phyloP scores from a whole-genome alignment of 30 jellyfish, hydroid and myxozoan genomes.

The Catostylus mosaicus region DNA sequence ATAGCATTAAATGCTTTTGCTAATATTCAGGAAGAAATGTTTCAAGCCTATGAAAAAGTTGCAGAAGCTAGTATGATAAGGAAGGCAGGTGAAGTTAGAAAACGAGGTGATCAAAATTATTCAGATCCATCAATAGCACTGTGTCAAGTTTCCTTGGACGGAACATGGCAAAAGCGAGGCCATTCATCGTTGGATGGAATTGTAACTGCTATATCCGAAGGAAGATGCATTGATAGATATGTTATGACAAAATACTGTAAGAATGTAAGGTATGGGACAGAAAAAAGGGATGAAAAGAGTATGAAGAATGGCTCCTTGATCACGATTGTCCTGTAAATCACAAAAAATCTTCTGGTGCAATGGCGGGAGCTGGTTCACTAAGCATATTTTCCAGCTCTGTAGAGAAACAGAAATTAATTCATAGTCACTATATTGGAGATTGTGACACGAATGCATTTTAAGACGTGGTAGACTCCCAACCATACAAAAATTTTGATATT shows the following conservation, averaged over 20 bases:
- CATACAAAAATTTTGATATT: background rate
- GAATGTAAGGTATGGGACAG: slow-evolving; percentile 20
- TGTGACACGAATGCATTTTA: slow-evolving; percentile 32
- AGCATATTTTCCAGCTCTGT: slow-evolving; percentile 39
- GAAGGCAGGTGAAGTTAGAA: slow-evolving; percentile 4
- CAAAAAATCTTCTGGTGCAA: slow-evolving; percentile 57
- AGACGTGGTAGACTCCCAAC: slow-evolving; percentile 20
- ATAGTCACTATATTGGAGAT: slow-evolving; percentile 46
- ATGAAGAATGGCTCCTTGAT: slow-evolving; percentile 27
- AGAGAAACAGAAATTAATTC: slow-evolving; percentile 23
- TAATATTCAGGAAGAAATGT: slow-evolving; percentile 6
- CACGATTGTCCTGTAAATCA: slow-evolving; percentile 51
- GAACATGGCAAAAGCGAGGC: slow-evolving; percentile 36
- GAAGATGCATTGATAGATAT: slow-evolving; percentile 22
- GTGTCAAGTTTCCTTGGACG: slow-evolving; percentile 12
- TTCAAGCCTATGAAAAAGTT: slow-evolving; percentile 5
- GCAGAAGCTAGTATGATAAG: slow-evolving; percentile 34
- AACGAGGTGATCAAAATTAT: background rate
- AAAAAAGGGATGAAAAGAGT: slow-evolving; percentile 26
- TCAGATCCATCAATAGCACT: slow-evolving; percentile 23
- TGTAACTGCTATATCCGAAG: slow-evolving; percentile 1
- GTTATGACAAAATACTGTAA: background rate
- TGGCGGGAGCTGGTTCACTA: slow-evolving; percentile 68
- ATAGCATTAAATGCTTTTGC: slow-evolving; percentile 1
- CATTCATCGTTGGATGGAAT: slow-evolving; percentile 14